A percentile compares a stretch with the other conserved stretches of the same genome.
Evolutionary conservation across 2,888 invertebrate species (phyloP).

Genomic region (Phanerotoma sp.): DNA sequence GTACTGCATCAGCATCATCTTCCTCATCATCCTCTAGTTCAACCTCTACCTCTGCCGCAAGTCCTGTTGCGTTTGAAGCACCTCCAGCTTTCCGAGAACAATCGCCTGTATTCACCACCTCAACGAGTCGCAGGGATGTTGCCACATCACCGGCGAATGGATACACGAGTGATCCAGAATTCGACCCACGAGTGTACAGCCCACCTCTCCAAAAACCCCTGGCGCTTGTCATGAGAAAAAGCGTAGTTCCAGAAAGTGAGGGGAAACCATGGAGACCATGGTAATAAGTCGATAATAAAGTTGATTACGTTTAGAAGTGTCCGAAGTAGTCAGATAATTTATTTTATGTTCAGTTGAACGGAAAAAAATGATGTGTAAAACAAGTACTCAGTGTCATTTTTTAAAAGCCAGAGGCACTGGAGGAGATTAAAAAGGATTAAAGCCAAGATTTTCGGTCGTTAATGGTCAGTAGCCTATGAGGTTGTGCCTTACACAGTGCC

Average conservation of each 20-base stretch:
- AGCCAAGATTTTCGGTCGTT: slow-evolving; percentile 14
- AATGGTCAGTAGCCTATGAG: slow-evolving; percentile 49
- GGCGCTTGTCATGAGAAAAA: slow-evolving; percentile 73
- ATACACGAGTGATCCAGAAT: slow-evolving; percentile 54
- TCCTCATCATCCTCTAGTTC: slow-evolving; percentile 59
- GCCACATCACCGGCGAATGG: slow-evolving; percentile 56
- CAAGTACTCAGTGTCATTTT: no score
- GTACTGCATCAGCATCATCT: slow-evolving; percentile 70
- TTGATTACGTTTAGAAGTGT: not conserved
- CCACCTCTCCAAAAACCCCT: slow-evolving; percentile 64
- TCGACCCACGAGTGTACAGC: slow-evolving; percentile 54
- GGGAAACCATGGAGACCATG: slow-evolving; percentile 84
- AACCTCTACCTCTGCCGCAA: slow-evolving; percentile 58
- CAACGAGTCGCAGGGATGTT: slow-evolving; percentile 59
- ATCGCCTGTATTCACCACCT: slow-evolving; percentile 42
- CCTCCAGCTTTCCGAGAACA: slow-evolving; percentile 60
- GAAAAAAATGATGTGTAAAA: no score
- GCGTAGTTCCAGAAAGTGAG: slow-evolving; percentile 61
- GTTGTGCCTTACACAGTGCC: slow-evolving; percentile 54
- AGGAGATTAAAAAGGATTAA: no score
- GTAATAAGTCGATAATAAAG: slow-evolving; percentile 55
- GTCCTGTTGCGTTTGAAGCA: slow-evolving; percentile 57
- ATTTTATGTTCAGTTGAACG: no score
- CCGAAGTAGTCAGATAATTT: not conserved
- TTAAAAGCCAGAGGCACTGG: no score